Conservation (phyloP, 1,140 invertebrate genomes). For the Zaprionus capensis region DNA sequence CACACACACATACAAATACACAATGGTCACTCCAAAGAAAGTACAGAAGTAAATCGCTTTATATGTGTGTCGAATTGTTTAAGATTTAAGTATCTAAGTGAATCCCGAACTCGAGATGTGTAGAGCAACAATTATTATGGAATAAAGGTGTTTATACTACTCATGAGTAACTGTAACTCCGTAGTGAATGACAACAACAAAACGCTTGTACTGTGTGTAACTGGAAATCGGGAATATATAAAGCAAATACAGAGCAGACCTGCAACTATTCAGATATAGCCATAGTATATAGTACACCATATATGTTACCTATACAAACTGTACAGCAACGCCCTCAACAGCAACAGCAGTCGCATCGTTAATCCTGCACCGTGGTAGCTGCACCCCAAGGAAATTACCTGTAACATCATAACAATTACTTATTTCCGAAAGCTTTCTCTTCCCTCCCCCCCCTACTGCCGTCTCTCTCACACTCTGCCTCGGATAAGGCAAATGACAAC, state of each 20-base stretch:
- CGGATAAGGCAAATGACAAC: slow-evolving; percentile 5
- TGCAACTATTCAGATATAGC: neutral
- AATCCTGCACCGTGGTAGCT: slow-evolving; percentile 27
- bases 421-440: slow-evolving; percentile 55
- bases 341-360: slow-evolving; percentile 18
- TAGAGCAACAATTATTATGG: slow-evolving; percentile 7
- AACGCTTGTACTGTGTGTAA: neutral
- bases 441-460: neutral
- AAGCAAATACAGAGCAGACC: neutral
- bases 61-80: slow-evolving; percentile 5
- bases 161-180: slow-evolving; percentile 1
- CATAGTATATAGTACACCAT: neutral
- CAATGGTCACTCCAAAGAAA: neutral
- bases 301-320: too few relatives aligned
- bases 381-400: slow-evolving; percentile 62
- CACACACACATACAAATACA: neutral
- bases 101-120: neutral
- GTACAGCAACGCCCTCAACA: too few relatives aligned
- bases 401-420: slow-evolving; percentile 64
- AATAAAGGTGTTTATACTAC: slow-evolving; percentile 4
- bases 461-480: neutral
- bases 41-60: neutral
- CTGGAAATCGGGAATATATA: neutral
- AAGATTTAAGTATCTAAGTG: slow-evolving; percentile 1
- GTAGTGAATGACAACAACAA: slow-evolving; percentile 3